Percentiles rank a stretch among this genome's conserved stretches.
Conservation (phyloP, 2,888 invertebrate genomes). For the Acrobasis repandana region DNA sequence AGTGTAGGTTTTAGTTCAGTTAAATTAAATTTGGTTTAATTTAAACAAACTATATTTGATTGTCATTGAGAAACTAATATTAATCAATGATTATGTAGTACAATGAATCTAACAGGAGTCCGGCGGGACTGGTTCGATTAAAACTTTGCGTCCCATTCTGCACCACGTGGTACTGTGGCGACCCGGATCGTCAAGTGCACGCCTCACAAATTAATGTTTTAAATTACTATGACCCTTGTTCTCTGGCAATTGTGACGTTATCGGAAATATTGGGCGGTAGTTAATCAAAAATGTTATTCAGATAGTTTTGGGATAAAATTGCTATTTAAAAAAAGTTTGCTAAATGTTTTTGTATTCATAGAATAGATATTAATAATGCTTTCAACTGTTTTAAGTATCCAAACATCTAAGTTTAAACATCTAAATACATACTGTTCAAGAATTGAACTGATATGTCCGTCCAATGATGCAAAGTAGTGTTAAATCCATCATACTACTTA, state of each 20-base stretch:
- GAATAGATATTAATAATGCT: no score
- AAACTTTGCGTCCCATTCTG: slow-evolving; percentile 16
- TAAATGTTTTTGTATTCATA: no score
- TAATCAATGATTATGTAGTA: background rate
- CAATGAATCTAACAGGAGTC: slow-evolving; percentile 1
- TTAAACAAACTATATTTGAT: no score
- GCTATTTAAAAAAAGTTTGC: no score
- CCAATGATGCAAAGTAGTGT: no score
- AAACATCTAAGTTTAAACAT: no score
- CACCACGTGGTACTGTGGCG: background rate
- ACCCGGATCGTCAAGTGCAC: background rate
- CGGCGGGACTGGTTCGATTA: slow-evolving; percentile 16
- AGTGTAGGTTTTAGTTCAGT: no score
- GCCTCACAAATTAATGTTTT: slow-evolving; percentile 1
- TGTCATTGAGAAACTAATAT: background rate
- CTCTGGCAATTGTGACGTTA: background rate
- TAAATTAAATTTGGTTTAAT: no score
- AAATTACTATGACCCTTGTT: background rate
- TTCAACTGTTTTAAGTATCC: no score
- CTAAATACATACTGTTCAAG: no score
- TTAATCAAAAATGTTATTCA: background rate
- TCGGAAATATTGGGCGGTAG: background rate
- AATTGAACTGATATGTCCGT: no score
- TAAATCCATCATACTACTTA: no score
- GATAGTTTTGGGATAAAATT: background rate